Base-by-base conservation (phyloP, 2,797 vertebrate genomes). In the Xiphorhynchus erythropygius region DNA sequence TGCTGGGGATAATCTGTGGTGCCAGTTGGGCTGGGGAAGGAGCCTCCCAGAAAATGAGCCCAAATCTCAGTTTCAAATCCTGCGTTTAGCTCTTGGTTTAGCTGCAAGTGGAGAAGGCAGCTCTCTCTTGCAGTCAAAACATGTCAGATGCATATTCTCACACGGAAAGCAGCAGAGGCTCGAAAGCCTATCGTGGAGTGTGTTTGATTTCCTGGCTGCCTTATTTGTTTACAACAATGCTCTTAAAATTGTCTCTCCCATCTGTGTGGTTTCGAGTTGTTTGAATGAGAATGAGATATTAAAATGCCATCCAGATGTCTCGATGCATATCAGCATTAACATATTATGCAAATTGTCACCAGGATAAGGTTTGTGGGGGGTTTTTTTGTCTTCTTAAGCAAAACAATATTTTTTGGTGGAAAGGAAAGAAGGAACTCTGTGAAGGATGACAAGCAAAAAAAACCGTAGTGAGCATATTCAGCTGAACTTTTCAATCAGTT, bases 261-360 rank as follows among this genome's bases (percentile, higher is more conserved):
- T 98, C 98, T 98, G 98, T 96, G 97, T 97, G 96, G 97, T 96
- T 98, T 97, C 97, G 96, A 96, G 94, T 97, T 97, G 95, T 97
- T 82, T 97, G 98, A 98, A 98, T 97, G 97, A 96, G 97, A 98
- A 98, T 97, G 97, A 98, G 98, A 97, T 97, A 98, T 98, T 98
- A 97, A 98, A 98, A 98, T 98, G 97, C 97, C 97, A 97, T 98
- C 98, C 98, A 98, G 98, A 98, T 98, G 98, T 98, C 98, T 97
- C 95, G 78, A 97, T 97, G 97, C 96, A 96, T 94, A 96, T 92
- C 97, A 55, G 53, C 83, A 97, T 97, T 97, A 97, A 95, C 97
- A 98, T 97, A 97, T 95, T 97, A 98, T 98, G 98, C 97, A 98
- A 97, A 98, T 97, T 94, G 93, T 88, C 96, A 87, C 67, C 59